These are phyloP conservation scores for Malurus splendens DNA, from an alignment of 2,797 vertebrate genomes.

Conservation along the genomic window DNA sequence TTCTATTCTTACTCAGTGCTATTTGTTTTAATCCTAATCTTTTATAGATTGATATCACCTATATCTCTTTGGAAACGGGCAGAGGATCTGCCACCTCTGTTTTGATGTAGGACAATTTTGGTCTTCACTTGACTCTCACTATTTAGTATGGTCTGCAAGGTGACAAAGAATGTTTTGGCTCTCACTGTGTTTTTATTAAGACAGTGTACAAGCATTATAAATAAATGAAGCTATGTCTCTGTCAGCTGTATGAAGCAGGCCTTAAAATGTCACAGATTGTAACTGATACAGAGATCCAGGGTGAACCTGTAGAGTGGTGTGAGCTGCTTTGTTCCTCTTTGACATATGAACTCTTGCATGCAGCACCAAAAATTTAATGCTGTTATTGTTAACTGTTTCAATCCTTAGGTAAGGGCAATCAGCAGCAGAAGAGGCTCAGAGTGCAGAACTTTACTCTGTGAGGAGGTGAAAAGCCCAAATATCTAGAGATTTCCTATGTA, in stretches of 20 bases:
- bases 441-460: not conserved
- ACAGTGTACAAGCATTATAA: not conserved
- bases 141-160: fast-evolving
- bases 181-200: not conserved
- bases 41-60: not conserved
- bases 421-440: not conserved
- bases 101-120: not conserved
- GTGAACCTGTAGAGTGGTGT: not conserved
- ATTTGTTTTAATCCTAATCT: not conserved
- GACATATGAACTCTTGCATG: not conserved
- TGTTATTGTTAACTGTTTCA: not conserved
- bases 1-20: not conserved
- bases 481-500: not conserved
- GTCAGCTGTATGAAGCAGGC: not conserved
- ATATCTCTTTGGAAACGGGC: not conserved
- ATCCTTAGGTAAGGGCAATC: not conserved
- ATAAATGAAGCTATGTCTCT: not conserved
- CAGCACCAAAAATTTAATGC: not conserved
- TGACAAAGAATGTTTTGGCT: not conserved
- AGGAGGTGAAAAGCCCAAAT: not conserved
- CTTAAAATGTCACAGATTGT: not conserved
- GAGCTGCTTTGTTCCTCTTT: not conserved
- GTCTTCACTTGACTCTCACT: not conserved
- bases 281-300: not conserved
- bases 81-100: not conserved